Conservation (phyloP, 2,888 invertebrate genomes). For the Andrena camellia region DNA sequence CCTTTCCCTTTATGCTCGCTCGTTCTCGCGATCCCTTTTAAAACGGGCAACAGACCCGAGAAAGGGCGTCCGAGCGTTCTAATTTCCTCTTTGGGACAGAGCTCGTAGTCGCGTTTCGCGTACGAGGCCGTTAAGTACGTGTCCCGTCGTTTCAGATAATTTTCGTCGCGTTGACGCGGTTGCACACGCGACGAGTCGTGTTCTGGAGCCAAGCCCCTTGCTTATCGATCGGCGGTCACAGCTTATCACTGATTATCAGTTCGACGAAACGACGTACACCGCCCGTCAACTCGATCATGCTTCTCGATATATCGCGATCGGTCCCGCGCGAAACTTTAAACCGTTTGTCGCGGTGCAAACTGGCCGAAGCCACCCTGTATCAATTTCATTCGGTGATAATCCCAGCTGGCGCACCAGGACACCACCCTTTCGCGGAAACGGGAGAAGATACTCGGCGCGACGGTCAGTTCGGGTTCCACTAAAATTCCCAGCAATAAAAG, state of each 20-base stretch:
- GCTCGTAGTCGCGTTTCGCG: background rate
- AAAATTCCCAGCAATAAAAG: slow-evolving; percentile 12
- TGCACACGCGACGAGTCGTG: slow-evolving; percentile 51
- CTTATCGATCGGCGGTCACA: slow-evolving; percentile 62
- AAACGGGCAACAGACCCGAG: background rate
- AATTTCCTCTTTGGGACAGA: slow-evolving; percentile 14
- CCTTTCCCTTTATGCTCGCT: slow-evolving; percentile 1
- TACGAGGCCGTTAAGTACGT: slow-evolving; percentile 10
- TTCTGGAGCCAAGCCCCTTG: slow-evolving; percentile 63
- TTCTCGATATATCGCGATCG: slow-evolving; percentile 59
- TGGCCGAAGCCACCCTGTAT: too few species aligned
- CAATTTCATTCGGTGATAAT: background rate
- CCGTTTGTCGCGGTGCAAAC: background rate
- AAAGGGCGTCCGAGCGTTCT: background rate
- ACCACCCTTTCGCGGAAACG: background rate
- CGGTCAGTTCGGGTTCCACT: background rate
- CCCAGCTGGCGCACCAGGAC: background rate
- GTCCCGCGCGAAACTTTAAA: slow-evolving; percentile 43
- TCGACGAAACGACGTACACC: slow-evolving; percentile 36
- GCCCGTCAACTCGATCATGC: slow-evolving; percentile 55
- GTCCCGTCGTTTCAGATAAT: slow-evolving; percentile 42
- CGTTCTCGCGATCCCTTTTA: background rate
- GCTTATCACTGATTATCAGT: slow-evolving; percentile 70
- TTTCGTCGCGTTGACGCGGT: slow-evolving; percentile 34
- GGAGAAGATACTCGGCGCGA: background rate